A percentile compares a stretch with the other conserved stretches of the same genome.
phyloP scores from a whole-genome alignment of 2,113 vertebrate species.

The Malurus elegans region DNA sequence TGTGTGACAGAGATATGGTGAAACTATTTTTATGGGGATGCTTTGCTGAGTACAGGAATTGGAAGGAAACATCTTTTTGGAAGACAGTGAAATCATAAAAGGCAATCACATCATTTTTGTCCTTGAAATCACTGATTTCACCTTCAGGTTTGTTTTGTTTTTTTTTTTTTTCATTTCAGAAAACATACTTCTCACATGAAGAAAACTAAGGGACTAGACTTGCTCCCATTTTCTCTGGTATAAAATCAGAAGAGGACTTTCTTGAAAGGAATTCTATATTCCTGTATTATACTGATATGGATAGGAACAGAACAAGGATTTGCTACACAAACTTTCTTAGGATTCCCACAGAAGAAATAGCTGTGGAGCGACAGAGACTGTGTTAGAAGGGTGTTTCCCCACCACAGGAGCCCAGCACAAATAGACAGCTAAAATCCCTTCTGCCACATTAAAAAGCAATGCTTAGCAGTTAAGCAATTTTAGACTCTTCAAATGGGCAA shows the following conservation, averaged over 20 bases:
- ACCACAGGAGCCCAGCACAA: accelerated
- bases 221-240: neutral
- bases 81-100: neutral
- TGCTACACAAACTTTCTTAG: neutral
- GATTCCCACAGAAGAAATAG: neutral
- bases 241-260: neutral
- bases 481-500: neutral
- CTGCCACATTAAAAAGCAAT: neutral
- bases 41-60: neutral
- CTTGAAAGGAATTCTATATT: neutral
- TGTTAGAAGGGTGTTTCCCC: neutral
- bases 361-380: neutral
- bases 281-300: neutral
- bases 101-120: neutral
- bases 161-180: neutral
- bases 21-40: neutral
- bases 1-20: neutral
- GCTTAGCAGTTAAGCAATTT: neutral
- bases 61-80: neutral
- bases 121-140: neutral
- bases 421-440: neutral
- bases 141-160: neutral
- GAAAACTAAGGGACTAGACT: neutral
- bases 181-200: neutral
- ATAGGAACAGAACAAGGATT: neutral